phyloP scores from a whole-genome alignment of 2,888 invertebrate genomes.

The Bellardia pandia region DNA sequence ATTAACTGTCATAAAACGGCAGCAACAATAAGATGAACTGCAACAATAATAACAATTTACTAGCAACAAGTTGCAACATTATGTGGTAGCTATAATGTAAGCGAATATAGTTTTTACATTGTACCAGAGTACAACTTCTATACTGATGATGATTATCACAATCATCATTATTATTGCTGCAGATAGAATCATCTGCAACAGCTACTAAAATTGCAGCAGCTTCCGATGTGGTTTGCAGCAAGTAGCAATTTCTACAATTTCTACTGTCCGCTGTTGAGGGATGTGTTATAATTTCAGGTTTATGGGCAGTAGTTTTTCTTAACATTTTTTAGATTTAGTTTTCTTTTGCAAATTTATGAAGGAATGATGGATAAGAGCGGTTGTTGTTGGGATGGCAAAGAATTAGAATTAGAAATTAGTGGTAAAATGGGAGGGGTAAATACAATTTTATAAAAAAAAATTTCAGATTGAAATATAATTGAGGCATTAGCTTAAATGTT shows the following conservation, averaged over 20 bases:
- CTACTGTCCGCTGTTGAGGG: slow-evolving; percentile 35
- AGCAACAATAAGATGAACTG: slow-evolving; percentile 36
- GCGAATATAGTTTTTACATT: slow-evolving; percentile 47
- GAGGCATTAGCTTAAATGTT: not conserved
- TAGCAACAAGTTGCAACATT: slow-evolving; percentile 36
- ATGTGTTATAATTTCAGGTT: slow-evolving; percentile 57
- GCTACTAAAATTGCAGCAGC: slow-evolving; percentile 47
- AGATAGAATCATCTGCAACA: slow-evolving; percentile 50
- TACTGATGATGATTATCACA: slow-evolving; percentile 66
- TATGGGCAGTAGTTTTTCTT: slow-evolving; percentile 43
- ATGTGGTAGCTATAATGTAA: slow-evolving; percentile 27
- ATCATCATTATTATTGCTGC: slow-evolving; percentile 45
- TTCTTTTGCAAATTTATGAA: slow-evolving; percentile 2
- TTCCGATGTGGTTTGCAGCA: slow-evolving; percentile 49
- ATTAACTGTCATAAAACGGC: slow-evolving; percentile 71
- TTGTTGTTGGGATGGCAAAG: not conserved
- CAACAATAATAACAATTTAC: slow-evolving; percentile 27
- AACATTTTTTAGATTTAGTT: not conserved
- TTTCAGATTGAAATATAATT: slow-evolving; percentile 23
- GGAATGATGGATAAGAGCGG: slow-evolving; percentile 16
- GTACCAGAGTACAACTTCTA: slow-evolving; percentile 49
- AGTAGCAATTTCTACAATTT: slow-evolving; percentile 61
- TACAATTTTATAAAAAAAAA: slow-evolving; percentile 5
- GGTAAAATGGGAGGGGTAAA: not conserved
- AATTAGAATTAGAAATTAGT: slow-evolving; percentile 16